A percentile compares a stretch with the other conserved stretches of the same genome.
These are phyloP conservation scores for Mastacembelus armatus DNA, from an alignment of 2,797 vertebrate species.

Conservation along the genomic window DNA sequence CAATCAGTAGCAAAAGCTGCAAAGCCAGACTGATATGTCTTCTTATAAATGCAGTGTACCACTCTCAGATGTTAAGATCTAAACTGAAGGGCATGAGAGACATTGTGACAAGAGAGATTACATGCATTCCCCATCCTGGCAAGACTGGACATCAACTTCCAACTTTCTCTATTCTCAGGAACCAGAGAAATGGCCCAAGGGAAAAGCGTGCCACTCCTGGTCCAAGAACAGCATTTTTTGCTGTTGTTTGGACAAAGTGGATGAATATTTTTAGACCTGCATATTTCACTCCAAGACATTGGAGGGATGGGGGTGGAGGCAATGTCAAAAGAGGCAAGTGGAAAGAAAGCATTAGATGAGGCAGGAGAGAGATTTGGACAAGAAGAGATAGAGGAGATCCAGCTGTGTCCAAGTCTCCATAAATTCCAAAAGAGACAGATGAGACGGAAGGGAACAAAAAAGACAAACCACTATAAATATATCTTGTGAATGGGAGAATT, in stretches of 20 bases:
- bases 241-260: constrained; percentile 79
- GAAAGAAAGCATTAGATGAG: constrained; percentile 80
- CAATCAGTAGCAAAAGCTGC: constrained; percentile 2
- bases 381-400: constrained; percentile 61
- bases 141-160: constrained; percentile 60
- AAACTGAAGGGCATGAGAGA: constrained; percentile 62
- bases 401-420: constrained; percentile 72
- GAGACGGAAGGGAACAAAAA: constrained; percentile 47
- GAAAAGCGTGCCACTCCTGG: constrained; percentile 55
- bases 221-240: constrained; percentile 79
- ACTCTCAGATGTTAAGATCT: constrained; percentile 40
- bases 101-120: constrained; percentile 58
- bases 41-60: constrained; percentile 37
- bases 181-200: constrained; percentile 51
- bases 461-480: constrained; percentile 62
- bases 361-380: constrained; percentile 52
- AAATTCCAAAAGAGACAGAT: constrained; percentile 65
- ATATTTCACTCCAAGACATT: constrained; percentile 80
- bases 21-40: constrained; percentile 28
- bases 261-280: constrained; percentile 85
- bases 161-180: constrained; percentile 71
- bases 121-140: constrained; percentile 53
- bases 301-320: constrained; percentile 36
- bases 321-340: constrained; percentile 76
- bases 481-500: constrained; percentile 40